A percentile compares a stretch with the other conserved stretches of the same genome.
These are phyloP conservation scores for Phaenicophaeus curvirostris DNA, from an alignment of 2,797 vertebrate genomes.

Conservation along the genomic window DNA sequence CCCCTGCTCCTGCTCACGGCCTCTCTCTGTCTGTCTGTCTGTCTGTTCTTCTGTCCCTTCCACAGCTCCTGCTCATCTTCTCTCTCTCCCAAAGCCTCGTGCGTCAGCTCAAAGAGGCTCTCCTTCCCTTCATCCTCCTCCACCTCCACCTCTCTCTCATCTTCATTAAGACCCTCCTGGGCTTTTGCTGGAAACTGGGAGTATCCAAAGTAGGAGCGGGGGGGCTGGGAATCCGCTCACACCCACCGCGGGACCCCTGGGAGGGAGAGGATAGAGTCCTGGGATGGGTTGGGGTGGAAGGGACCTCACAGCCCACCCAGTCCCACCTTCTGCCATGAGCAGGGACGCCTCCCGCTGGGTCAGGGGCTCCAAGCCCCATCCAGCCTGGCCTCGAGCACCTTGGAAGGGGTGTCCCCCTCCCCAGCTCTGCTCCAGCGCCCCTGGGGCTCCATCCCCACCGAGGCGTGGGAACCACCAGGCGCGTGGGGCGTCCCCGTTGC, in stretches of 20 bases:
- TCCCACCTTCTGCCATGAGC: too few relatives aligned
- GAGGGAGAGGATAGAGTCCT: background rate
- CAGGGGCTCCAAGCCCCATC: too few relatives aligned
- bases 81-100: constrained; percentile 86
- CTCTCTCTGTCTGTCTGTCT: constrained; percentile 37
- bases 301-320: too few relatives aligned
- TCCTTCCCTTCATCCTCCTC: constrained; percentile 83
- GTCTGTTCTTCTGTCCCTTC: constrained; percentile 66
- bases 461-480: background rate
- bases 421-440: background rate
- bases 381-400: too few relatives aligned
- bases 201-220: constrained; percentile 83
- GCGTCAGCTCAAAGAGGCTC: constrained; percentile 86
- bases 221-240: background rate
- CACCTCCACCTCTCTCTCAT: constrained; percentile 83
- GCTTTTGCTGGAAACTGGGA: constrained; percentile 64
- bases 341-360: too few relatives aligned
- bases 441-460: background rate
- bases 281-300: too few relatives aligned
- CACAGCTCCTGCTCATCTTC: constrained; percentile 89
- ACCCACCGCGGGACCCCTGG: background rate
- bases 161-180: constrained; percentile 81
- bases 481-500: background rate
- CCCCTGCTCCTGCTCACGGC: background rate
- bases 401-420: background rate